These are phyloP conservation scores for Zaprionus lineosus DNA, from an alignment of 2,888 invertebrate genomes.

Conservation along the genomic window DNA sequence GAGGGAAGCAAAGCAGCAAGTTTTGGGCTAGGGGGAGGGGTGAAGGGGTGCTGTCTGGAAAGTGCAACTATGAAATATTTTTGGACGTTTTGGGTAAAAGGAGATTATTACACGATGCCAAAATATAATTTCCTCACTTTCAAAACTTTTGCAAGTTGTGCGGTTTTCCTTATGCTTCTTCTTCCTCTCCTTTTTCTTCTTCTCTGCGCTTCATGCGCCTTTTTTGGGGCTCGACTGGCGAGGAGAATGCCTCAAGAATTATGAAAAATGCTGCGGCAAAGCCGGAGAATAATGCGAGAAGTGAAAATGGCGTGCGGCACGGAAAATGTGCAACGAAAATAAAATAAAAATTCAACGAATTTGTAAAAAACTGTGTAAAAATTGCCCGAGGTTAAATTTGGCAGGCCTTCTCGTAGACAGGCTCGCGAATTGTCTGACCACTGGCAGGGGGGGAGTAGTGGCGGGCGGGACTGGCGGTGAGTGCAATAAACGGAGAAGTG, in stretches of 20 bases:
- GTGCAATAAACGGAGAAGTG: constrained; percentile 74
- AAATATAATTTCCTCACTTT: constrained; percentile 64
- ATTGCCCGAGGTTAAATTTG: constrained; percentile 74
- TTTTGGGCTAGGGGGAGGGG: not conserved
- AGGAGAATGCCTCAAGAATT: constrained; percentile 69
- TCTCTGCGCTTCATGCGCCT: not conserved
- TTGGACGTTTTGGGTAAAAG: constrained; percentile 43
- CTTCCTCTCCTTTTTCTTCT: constrained; percentile 6
- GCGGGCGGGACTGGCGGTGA: constrained; percentile 18
- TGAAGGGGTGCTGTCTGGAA: constrained; percentile 30
- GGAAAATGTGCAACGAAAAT: constrained; percentile 59
- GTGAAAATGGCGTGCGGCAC: constrained; percentile 72
- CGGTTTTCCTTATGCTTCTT: constrained; percentile 7
- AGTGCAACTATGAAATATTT: constrained; percentile 75
- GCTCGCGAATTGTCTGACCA: constrained; percentile 73
- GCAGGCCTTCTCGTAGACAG: constrained; percentile 65
- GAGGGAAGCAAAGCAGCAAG: not conserved
- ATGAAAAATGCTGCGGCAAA: constrained; percentile 70
- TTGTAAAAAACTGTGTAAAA: constrained; percentile 49
- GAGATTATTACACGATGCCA: constrained; percentile 71
- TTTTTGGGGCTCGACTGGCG: constrained; percentile 13
- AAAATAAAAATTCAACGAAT: constrained; percentile 31
- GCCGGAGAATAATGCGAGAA: constrained; percentile 49
- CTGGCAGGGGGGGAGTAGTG: not conserved
- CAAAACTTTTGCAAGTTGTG: constrained; percentile 52